Conservation (phyloP, 1,140 invertebrate species). For the Aphelinus certus region DNA sequence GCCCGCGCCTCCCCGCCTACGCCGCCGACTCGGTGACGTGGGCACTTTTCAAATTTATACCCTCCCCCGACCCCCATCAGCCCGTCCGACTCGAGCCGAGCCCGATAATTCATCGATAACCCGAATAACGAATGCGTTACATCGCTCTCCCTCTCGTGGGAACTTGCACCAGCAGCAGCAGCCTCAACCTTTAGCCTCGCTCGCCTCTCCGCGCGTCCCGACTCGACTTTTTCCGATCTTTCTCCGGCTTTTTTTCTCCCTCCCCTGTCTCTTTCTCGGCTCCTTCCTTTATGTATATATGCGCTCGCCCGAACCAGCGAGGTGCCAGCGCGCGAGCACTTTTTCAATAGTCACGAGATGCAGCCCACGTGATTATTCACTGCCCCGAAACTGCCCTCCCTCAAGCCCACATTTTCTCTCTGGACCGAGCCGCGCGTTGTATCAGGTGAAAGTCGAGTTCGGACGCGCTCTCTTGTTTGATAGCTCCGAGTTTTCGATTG, state of each 20-base stretch:
- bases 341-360: too few species aligned
- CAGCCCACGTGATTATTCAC: too few species aligned
- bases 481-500: too few species aligned
- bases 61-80: not conserved
- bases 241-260: not conserved
- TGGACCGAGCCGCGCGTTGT: too few species aligned
- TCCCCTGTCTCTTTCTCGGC: not conserved
- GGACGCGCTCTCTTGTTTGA: too few species aligned
- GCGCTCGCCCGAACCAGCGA: too few species aligned
- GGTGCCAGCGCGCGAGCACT: too few species aligned
- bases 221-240: not conserved
- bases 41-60: conserved; percentile 38
- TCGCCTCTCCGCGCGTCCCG: not conserved
- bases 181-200: conserved; percentile 9
- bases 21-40: conserved; percentile 27
- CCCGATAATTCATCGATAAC: conserved; percentile 40
- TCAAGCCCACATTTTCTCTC: too few species aligned
- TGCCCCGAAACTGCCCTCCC: too few species aligned
- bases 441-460: too few species aligned
- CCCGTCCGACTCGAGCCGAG: not conserved
- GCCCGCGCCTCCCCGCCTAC: conserved; percentile 29
- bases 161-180: conserved; percentile 4
- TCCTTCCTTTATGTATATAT: conserved; percentile 3
- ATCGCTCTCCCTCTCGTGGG: conserved; percentile 14
- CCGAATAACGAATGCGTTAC: conserved; percentile 30